Base-by-base conservation (phyloP, 2,888 invertebrate species). In the Nymphalis c-album region DNA sequence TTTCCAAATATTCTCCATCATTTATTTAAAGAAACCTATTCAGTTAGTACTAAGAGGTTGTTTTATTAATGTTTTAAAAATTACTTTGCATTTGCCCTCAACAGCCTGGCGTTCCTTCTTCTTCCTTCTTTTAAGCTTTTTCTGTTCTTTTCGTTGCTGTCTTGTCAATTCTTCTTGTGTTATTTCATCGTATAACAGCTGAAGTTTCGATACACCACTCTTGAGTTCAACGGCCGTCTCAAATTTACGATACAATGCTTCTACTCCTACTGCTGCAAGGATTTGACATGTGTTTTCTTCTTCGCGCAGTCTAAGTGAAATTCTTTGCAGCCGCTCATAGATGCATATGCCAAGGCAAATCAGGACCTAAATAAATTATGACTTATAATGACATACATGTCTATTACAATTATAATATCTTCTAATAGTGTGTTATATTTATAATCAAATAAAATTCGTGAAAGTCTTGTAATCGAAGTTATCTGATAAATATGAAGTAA, bases 251-350 rank as follows among this genome's bases (percentile, higher is more conserved):
- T 96, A 96, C 17, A 98, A 92, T 7, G 97, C 96, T 82, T 98
- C 97, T 0, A 98, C 95, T 0, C 96, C 96, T 7, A 97, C 96
- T 57, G 97, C 97, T 63, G 97, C 97, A 71, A 98, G 94, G 63
- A 98, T 96, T 87, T 97, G 97, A 90, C 98, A 98, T n/a, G 98
- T 97, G 81, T 97, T 96, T 85, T 98, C 98, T 83, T 98, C 98
- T 84, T 98, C 97, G 67, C 96, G 94, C 78, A 98, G 93, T 64
- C 97, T 95, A 76, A 97, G 94, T 78, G 97, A 96, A 71, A 98
- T 96, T 75, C 96, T 95, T 83, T 98, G 96, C 60, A 98, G 93
- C 68, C 98, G 94, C 83, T 98, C 98, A 84, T 97, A 97, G 79
- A 98, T 95, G 86, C 98, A 97, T 85, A 98, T 96, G 16, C 98